Base-by-base conservation (phyloP, 2,113 vertebrate species). In the Saguinus midas region DNA sequence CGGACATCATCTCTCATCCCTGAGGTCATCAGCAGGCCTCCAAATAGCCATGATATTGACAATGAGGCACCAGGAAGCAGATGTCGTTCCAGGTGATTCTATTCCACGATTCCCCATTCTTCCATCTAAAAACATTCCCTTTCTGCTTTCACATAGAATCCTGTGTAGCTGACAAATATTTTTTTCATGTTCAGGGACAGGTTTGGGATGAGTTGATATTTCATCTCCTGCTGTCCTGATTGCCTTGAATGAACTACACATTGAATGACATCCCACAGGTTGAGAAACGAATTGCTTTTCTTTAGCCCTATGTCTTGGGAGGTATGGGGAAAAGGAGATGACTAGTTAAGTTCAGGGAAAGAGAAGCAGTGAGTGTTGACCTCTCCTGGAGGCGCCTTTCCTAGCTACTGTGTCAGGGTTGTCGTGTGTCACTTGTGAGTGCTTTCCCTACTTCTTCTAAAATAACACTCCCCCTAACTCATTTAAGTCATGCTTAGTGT, bases 151-250 rank as follows among this genome's bases (percentile, higher is more conserved):
- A 37, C 11, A 35, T 4, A 48, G 48, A 45, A 29, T 18, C 1
- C 6, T 57, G 14, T 5, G 29, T 14, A 90, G 55, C 55, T 82
- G 57, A 40, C 20, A 80, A 23, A 50, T 68, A 5, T 21, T 72
- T 64, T 90, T 81, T 80, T 37, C 58, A 25, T 68, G n/a, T 52
- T 66, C 70, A 76, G 32, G 55, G 40, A 40, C 35, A 61, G 14
- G 3, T 88, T 93, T 91, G n/a, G 40, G 25, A 68, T 96, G 68
- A 85, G 66, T n/a, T 86, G 45, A 8, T 70, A 50, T 27, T 64
- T 58, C 43, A 75, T 75, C 70, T 92, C 55, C 35, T 20, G 21
- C 48, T 72, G 70, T 48, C 43, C 45, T 80, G 29, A 61, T 12
- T 82, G 11, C 29, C 32, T 35, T 27, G 45, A 82, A 55, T 90